Conservation (phyloP, 2,113 vertebrate species). For the Brevimyrus niger region DNA sequence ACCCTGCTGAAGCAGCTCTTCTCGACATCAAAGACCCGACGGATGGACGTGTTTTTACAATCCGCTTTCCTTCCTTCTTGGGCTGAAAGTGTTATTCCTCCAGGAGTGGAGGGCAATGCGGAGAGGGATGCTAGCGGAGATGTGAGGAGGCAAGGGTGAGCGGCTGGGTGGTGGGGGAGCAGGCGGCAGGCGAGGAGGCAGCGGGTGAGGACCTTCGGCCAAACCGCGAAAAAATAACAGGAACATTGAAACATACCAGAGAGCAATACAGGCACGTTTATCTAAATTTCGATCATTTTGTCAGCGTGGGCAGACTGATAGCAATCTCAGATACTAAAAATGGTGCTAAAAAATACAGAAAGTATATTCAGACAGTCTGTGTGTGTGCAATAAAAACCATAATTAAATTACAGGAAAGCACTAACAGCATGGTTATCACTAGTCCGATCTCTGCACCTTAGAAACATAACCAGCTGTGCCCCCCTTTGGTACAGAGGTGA, state of each 20-base stretch:
- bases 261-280: background rate
- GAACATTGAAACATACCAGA: background rate
- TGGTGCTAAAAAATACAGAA: background rate
- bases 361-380: constrained; percentile 6
- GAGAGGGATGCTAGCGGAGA: background rate
- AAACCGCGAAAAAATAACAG: background rate
- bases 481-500: background rate
- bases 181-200: background rate
- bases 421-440: constrained; percentile 25
- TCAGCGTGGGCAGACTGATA: background rate
- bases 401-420: constrained; percentile 35
- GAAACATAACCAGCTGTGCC: background rate
- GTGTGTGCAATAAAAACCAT: constrained; percentile 43
- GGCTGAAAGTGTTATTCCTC: background rate
- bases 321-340: background rate
- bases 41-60: constrained; percentile 9
- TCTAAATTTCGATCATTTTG: background rate
- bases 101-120: background rate
- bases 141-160: background rate
- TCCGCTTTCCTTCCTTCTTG: constrained; percentile 11
- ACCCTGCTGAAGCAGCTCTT: constrained; percentile 15
- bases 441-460: constrained; percentile 1
- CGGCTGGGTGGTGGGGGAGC: no score
- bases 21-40: background rate
- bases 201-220: background rate